Evolutionary conservation across 1,140 invertebrate genomes (phyloP), one percentile per base, ranked within the genome.

Genomic region (Samia ricini): DNA sequence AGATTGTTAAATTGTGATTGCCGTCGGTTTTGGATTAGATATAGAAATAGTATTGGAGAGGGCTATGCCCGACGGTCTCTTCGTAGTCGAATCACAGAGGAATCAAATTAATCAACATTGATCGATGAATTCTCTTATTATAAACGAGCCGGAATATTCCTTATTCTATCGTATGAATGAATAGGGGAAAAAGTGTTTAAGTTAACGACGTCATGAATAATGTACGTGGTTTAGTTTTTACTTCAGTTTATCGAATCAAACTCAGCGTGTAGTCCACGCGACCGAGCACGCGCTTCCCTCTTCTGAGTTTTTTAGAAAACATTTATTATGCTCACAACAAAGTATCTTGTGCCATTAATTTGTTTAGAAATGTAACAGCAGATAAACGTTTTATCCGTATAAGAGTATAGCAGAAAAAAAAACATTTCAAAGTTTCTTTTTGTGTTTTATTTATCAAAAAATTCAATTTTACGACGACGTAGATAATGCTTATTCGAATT

Each of bases 181-280:
- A 15, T 42, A 12, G 33, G n/a, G 33, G 8, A 42, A 42, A 42
- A 42, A 42, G n/a, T 42, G 33, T 42, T 15, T 12, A 15, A 42
- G 33, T 42, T 42, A 15, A 42, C 33, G 33, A 15, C n/a, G n/a
- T 15, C n/a, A 42, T 42, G 8, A 42, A 42, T 42, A 12, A 42
- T 42, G 33, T 42, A 42, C n/a, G 4, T 29, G 33, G 4, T 42
- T 15, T 10, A 42, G 33, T 42, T 42, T 42, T 42, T 42, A 10
- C 15, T 3, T 12, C 33, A 4, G 33, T 15, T 42, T 12, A 15
- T 42, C 33, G 15, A 42, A 15, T 12, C 50, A 23, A 52, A 52
- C 19, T 19, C 50, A 52, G 52, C 50, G 61, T 63, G 61, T 60
- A 22, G 42, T 51, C 50, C 55, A 60, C 61, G 64, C 64, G 66